Base-by-base conservation (phyloP, 2,797 vertebrate species). In the Pseudochaenichthys georgianus region DNA sequence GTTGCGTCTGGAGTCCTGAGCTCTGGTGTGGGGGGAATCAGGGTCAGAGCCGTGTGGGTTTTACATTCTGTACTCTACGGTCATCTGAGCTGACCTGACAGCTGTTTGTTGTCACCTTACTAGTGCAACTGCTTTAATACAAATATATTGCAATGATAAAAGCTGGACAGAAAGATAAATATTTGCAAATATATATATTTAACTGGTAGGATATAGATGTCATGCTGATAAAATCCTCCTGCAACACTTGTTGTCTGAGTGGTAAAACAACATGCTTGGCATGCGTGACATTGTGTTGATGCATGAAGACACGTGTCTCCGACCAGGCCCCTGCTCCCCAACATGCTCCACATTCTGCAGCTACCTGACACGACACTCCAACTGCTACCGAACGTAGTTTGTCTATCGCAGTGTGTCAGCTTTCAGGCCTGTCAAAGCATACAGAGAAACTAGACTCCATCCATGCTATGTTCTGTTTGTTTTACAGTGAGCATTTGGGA, bases 401-500 rank as follows among this genome's bases (percentile, higher is more conserved):
- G 55, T 78, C 78, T 55, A 43, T 87, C 77, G 80, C 43, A 12
- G 66, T 64, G 85, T 82, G 88, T 92, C 88, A 72, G 78, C 81
- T 86, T 89, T 88, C 81, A 73, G 73, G 77, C 70, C 85, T 80
- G 82, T 88, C 82, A 85, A 88, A 91, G 83, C 87, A 87, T 21
- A 82, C 75, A 74, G 52, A 83, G 89, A 90, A 91, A 93, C 83
- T 55, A 63, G 86, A 93, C 85, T 87, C 89, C 61, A 38, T 87
- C 74, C 50, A 43, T 79, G 84, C 70, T 71, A 83, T 84, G 87
- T 73, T 72, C 42, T 88, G 88, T 93, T 94, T 93, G 90, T 87
- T 93, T 92, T 92, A 92, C 88, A 78, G 87, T 84, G 81, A 82
- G 88, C 80, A 83, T 89, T 87, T 82, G 76, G 79, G 79, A 86